A percentile compares a stretch with the other conserved stretches of the same genome.
phyloP scores from a whole-genome alignment of 2,113 vertebrate genomes.

The Monopterus albus region DNA sequence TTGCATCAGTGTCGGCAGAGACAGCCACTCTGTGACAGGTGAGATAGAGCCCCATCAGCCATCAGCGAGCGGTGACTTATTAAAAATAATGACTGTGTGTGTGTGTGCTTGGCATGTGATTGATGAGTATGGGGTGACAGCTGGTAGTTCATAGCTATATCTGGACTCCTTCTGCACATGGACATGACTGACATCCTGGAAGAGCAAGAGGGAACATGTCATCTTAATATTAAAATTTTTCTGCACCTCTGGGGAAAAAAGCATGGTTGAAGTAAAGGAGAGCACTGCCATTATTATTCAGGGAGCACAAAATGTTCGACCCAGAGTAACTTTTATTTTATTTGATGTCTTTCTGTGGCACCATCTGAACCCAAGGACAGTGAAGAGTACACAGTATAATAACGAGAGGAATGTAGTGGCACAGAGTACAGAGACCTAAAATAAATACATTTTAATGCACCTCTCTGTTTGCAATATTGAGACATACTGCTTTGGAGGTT shows the following conservation, averaged over 20 bases:
- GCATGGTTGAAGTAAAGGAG: conserved; percentile 5
- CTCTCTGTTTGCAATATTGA: background rate
- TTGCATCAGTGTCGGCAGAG: conserved; percentile 43
- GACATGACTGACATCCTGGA: conserved; percentile 54
- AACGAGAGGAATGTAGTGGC: background rate
- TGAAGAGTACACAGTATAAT: conserved; percentile 2
- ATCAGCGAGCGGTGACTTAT: conserved; percentile 50
- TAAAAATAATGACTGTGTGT: conserved; percentile 70
- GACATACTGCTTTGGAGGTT: background rate
- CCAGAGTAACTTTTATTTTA: conserved; percentile 22
- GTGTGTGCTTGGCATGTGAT: conserved; percentile 66
- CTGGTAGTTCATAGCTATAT: conserved; percentile 52
- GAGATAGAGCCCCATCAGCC: conserved; percentile 38
- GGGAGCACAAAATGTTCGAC: conserved; percentile 29
- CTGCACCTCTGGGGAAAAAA: conserved; percentile 22
- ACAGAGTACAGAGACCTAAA: background rate
- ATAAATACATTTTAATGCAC: conserved; percentile 13
- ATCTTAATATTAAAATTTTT: conserved; percentile 54
- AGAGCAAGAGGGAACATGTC: conserved; percentile 33
- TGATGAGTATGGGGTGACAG: conserved; percentile 66
- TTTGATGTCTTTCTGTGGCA: conserved; percentile 24
- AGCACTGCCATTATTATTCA: conserved; percentile 35
- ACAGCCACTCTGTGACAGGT: conserved; percentile 56
- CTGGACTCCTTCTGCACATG: conserved; percentile 38
- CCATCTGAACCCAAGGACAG: conserved; percentile 4